Evolutionary conservation across 1,140 invertebrate species (phyloP).

Genomic region (Galleria mellonella): DNA sequence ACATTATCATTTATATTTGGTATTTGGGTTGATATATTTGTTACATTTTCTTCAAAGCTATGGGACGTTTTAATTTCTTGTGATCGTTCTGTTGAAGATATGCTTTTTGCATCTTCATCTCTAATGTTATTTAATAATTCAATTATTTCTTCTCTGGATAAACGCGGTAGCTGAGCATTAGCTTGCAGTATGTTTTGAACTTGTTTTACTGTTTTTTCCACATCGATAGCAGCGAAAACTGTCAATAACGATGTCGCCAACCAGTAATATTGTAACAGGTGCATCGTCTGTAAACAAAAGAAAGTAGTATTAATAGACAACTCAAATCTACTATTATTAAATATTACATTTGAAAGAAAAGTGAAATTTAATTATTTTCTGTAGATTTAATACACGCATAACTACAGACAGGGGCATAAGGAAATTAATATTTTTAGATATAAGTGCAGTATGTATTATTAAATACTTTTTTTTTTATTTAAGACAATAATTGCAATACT

Average conservation of each 20-base stretch:
- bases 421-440: not conserved
- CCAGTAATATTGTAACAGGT: constrained; percentile 41
- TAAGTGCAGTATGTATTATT: not conserved
- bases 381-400: not conserved
- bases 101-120: constrained; percentile 62
- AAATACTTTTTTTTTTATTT: not conserved
- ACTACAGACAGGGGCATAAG: not conserved
- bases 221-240: constrained; percentile 42
- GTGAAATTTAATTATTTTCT: not conserved
- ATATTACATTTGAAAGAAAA: not conserved
- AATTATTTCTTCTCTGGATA: constrained; percentile 76
- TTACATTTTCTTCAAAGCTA: constrained; percentile 41
- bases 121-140: constrained; percentile 77
- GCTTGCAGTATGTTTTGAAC: constrained; percentile 75
- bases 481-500: too few relatives aligned
- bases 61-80: constrained; percentile 21
- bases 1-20: constrained; percentile 15
- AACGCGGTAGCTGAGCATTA: constrained; percentile 74
- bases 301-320: constrained; percentile 7
- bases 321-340: not conserved
- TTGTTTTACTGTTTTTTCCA: constrained; percentile 75
- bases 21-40: constrained; percentile 21
- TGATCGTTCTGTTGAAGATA: constrained; percentile 20
- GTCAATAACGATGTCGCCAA: constrained; percentile 21
- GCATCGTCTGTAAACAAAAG: constrained; percentile 55